These are phyloP conservation scores for Bombus cullumanus DNA, from an alignment of 1,140 invertebrate species.

Conservation along the genomic window DNA sequence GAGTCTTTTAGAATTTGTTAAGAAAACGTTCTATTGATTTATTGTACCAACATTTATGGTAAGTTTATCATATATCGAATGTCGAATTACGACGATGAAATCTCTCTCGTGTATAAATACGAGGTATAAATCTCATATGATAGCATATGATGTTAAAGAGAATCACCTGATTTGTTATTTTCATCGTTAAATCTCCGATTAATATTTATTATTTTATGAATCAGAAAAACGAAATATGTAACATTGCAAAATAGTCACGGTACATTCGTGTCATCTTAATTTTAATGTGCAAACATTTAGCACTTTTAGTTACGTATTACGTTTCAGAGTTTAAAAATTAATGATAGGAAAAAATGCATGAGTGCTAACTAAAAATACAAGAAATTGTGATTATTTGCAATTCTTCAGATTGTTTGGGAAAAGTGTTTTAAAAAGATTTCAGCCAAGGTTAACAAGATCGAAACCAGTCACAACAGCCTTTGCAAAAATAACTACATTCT, in stretches of 20 bases:
- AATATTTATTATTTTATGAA: slow-evolving; percentile 9
- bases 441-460: slow-evolving; percentile 53
- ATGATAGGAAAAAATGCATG: background rate
- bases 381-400: slow-evolving; percentile 10
- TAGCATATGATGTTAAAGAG: background rate
- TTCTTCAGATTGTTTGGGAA: slow-evolving; percentile 15
- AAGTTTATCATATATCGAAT: background rate
- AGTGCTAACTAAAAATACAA: background rate
- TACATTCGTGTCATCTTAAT: background rate
- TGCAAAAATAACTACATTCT: slow-evolving; percentile 61
- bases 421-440: slow-evolving; percentile 37
- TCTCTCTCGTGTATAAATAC: background rate
- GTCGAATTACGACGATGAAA: background rate
- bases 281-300: background rate
- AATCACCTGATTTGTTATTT: background rate
- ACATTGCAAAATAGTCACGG: background rate
- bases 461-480: slow-evolving; percentile 41
- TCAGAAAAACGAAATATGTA: slow-evolving; percentile 29
- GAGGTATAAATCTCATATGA: background rate
- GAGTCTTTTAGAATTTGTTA: background rate
- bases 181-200: background rate
- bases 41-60: background rate
- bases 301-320: background rate
- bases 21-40: background rate
- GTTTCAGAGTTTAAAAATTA: slow-evolving; percentile 1